phyloP scores from a whole-genome alignment of 2,797 vertebrate species.

The Leuciscus waleckii region DNA sequence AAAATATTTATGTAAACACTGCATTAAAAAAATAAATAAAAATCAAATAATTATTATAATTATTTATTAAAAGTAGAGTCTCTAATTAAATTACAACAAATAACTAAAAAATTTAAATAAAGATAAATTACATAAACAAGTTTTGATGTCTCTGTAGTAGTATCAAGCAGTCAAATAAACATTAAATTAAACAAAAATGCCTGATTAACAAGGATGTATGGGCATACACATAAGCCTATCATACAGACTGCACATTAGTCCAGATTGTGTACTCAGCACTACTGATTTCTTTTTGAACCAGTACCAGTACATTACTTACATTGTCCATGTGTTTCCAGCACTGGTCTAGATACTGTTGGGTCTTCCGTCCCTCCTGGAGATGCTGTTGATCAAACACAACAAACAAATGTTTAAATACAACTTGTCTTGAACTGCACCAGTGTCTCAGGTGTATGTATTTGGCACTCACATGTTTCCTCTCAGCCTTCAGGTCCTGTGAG shows the following conservation, averaged over 20 bases:
- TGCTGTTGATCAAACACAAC: conserved; percentile 79
- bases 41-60: too few species aligned
- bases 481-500: conserved; percentile 92
- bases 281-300: neutral
- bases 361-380: conserved; percentile 96
- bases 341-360: conserved; percentile 95
- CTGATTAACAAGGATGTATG: neutral
- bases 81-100: too few species aligned
- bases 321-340: conserved; percentile 99
- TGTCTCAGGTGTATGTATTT: neutral
- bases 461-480: conserved; percentile 92
- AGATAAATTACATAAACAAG: too few species aligned
- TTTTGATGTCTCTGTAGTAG: too few species aligned
- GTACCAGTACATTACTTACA: conserved; percentile 79
- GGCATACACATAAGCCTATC: neutral
- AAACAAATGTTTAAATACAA: conserved; percentile 42
- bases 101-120: too few species aligned
- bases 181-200: too few species aligned
- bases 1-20: too few species aligned
- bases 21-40: too few species aligned
- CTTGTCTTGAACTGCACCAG: neutral
- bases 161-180: too few species aligned
- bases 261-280: neutral
- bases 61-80: too few species aligned
- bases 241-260: neutral